Evolutionary conservation across 2,797 vertebrate species (phyloP), one percentile per base, ranked within the genome.

Genomic region (Pitangus sulphuratus): DNA sequence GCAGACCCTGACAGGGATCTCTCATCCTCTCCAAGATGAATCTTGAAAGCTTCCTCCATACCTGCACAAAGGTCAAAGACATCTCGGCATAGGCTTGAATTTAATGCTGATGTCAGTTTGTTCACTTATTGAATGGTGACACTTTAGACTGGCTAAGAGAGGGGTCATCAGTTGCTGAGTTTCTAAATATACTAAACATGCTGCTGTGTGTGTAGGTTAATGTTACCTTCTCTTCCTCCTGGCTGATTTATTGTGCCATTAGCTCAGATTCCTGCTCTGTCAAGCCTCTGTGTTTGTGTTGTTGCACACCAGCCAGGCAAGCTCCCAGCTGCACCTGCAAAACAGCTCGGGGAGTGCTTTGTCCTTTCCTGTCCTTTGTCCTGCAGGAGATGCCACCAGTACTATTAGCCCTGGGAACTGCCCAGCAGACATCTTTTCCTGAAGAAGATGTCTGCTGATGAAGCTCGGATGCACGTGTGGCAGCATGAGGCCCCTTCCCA

Each of bases 171-270:
- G 48, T 78, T 81, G 48, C 69, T 2, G 11, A 2, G 72, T 71
- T 96, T 92, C 91, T 96, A 96, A 96, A 92, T 96, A 93, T 95
- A 95, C 20, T 37, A 30, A 64, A 19, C 3, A 14, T 2, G 5
- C 44, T 78, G 84, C 77, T 68, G 45, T 64, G 48, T 40, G 80
- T 90, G 65, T n/a, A 88, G 80, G 53, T 78, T 92, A 60, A 74
- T 68, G 81, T 90, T 93, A 90, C 89, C 54, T 92, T 30, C 31
- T 77, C 86, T 89, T 96, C 91, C 66, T 95, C 87, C 66, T 68
- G 68, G n/a, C 2, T 89, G 74, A 87, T 87, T 82, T 95, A 75
- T 89, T 1, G 3, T 54, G 57, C 65, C 1, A 5, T 86, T 75
- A 51, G 57, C 80, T 84, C 72, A 48, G 35, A 88, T 62, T 60